Evolutionary conservation across 2,888 invertebrate genomes (phyloP), one percentile per base, ranked within the genome.

Genomic region (Eupeodes luniger): DNA sequence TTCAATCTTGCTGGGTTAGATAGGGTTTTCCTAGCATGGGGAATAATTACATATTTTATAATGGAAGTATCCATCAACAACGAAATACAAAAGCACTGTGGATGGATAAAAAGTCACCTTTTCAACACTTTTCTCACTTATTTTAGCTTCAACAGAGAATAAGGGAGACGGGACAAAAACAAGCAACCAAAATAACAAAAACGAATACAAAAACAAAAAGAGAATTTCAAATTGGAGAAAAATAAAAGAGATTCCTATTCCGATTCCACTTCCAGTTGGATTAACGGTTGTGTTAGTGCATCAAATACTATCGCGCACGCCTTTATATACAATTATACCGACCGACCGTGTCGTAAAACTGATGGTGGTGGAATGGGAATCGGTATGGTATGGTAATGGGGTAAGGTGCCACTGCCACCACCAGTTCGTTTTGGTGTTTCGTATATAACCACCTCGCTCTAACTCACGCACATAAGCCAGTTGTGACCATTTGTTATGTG

Each of bases 401-500:
- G 72, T 59, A 72, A 72, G 72, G 72, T 72, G 72, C 74, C 77
- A 77, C 44, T 72, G 72, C 74, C 77, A 77, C 44, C 53, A 34
- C 47, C 16, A 49, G 69, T 49, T 57, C 12, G 36, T 36, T 6
- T 36, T 6, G n/a, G 19, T 19, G 19, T 19, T 53, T 16, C n/a
- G 14, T 53, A 79, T 79, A 80, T 57, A 36, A n/a, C 85, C 77
- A 81, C 77, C 85, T 85, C 81, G 76, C 80, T 85, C 81, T 84
- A 81, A 81, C 84, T 76, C 80, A 80, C 80, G 80, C 84, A 80
- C 74, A 67, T 77, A 80, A 72, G 84, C 55, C 36, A 80, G 72
- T 84, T 75, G 77, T 86, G 83, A 81, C 84, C 84, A 70, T 85
- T 85, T 61, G 75, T 67, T 83, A 78, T 83, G 79, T 85, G 78